Evolutionary conservation across 2,113 vertebrate species (phyloP), one percentile per base, ranked within the genome.

Genomic region (Cryptotis parvus): DNA sequence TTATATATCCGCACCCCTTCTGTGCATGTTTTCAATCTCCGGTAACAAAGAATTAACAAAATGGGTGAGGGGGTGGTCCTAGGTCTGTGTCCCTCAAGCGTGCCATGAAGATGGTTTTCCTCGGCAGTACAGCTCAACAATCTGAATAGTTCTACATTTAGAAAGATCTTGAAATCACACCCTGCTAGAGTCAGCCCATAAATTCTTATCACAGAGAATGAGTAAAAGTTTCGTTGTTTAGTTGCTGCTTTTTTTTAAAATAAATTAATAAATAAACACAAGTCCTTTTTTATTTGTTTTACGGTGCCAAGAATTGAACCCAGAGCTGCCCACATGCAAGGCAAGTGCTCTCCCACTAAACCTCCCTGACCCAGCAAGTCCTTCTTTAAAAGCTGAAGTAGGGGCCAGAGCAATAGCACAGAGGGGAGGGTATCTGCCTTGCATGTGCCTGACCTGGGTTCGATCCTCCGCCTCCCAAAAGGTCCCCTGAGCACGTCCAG

Each of bases 111-210:
- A 58, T 68, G 43, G 43, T 29, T 61, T 90, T 31, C 41, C 20
- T 39, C 24, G 63, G 61, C 88, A 92, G 76, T 35, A 31, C 31
- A 55, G 45, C 9, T 78, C 65, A 58, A 61, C 12, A 31, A 61
- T 84, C 63, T 55, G 31, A 69, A 66, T 37, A 81, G 31, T 86
- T 43, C 76, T 29, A 9, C 14, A 49, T 84, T 91, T 79, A 83
- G 63, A 68, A 85, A 77, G 33, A 86, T 65, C 72, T 31, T 26
- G 43, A 87, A 76, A 58, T 58, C 4, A 55, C 31, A 37, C 66
- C 4, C 39, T 27, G 33, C 5, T 61, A 83, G 84, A 78, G 43
- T 65, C 89, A 89, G 20, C 18, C 39, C 15, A 33, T 7, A 45
- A 43, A 33, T 84, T 58, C 43, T 49, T 68, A 77, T 84, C 63